Evolutionary conservation across 2,113 vertebrate species (phyloP).

Genomic region (Microcebus griseorufus): DNA sequence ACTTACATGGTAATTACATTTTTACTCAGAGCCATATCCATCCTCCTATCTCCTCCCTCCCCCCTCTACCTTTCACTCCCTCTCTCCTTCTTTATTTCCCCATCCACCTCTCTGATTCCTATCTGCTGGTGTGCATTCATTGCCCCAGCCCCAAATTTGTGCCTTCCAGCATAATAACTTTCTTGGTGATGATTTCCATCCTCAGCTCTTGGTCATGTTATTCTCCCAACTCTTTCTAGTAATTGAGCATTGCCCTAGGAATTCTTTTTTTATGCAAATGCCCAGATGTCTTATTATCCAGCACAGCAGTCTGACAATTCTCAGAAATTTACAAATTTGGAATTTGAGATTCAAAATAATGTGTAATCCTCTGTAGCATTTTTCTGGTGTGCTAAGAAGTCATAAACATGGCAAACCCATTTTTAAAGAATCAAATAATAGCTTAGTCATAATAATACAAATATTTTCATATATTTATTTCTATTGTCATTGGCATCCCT

Average conservation of each 20-base stretch:
- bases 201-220: not conserved
- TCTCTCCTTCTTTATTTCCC: not conserved
- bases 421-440: not conserved
- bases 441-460: not conserved
- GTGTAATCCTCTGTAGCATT: not conserved
- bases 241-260: not conserved
- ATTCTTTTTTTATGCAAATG: not conserved
- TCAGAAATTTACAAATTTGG: not conserved
- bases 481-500: not conserved
- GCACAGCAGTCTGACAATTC: not conserved
- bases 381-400: not conserved
- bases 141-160: not conserved
- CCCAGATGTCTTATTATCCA: not conserved
- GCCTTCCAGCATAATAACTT: not conserved
- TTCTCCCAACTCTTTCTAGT: not conserved
- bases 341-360: not conserved
- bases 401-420: not conserved
- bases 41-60: not conserved
- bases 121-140: not conserved
- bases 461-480: conserved; percentile 24
- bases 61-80: not conserved
- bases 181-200: not conserved
- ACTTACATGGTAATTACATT: not conserved
- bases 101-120: not conserved
- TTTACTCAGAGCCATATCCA: not conserved